These are phyloP conservation scores for Catamblyrhynchus diadema DNA, from an alignment of 2,797 vertebrate species.

Conservation along the genomic window DNA sequence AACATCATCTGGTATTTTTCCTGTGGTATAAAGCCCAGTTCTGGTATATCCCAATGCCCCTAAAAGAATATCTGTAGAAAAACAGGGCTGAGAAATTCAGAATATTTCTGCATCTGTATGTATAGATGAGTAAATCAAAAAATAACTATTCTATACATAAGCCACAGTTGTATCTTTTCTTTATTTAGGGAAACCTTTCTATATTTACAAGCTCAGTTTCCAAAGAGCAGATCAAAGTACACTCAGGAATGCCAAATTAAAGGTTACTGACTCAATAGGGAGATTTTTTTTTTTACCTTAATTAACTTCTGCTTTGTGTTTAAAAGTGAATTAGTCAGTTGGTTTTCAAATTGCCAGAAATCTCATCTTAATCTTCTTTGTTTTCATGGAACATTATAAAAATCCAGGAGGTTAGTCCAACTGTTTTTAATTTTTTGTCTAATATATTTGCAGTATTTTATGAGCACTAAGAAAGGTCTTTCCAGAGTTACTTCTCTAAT, in stretches of 20 bases:
- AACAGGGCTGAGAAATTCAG: not conserved
- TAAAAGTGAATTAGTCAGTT: not conserved
- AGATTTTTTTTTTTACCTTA: not conserved
- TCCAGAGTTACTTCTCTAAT: not conserved
- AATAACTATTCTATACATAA: not conserved
- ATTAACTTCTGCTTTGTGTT: not conserved
- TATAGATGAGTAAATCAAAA: not conserved
- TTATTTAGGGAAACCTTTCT: not conserved
- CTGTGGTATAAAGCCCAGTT: not conserved
- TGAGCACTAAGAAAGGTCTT: not conserved
- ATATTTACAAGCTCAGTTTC: not conserved
- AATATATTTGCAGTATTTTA: not conserved
- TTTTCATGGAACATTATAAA: not conserved
- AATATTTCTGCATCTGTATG: not conserved
- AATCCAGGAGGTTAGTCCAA: not conserved
- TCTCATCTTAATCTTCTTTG: not conserved
- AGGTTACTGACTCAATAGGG: not conserved
- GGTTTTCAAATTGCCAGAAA: not conserved
- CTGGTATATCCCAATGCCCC: not conserved
- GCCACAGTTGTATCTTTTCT: not conserved
- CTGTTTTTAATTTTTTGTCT: not conserved
- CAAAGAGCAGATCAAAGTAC: not conserved
- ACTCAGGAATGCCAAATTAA: not conserved
- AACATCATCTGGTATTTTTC: not conserved
- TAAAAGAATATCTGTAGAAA: not conserved